Percentiles rank a stretch among this genome's conserved stretches.
These are phyloP conservation scores for Diplazon laetatorius DNA, from an alignment of 2,888 invertebrate species.

Conservation along the genomic window DNA sequence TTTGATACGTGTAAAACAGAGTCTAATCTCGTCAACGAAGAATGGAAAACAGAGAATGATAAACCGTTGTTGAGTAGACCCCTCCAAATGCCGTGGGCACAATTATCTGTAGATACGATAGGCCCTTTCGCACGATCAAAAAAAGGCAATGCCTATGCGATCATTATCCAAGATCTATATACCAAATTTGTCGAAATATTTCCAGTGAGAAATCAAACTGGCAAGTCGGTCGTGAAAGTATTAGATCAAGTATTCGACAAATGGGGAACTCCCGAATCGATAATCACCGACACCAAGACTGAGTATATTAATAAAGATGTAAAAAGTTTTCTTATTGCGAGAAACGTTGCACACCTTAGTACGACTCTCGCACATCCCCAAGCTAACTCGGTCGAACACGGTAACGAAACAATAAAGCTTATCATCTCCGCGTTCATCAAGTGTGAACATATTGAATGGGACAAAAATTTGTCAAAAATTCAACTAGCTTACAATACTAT, in stretches of 20 bases:
- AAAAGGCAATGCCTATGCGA: slow-evolving; percentile 33
- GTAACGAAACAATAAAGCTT: slow-evolving; percentile 36
- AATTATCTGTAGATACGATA: slow-evolving; percentile 43
- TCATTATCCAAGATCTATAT: slow-evolving; percentile 38
- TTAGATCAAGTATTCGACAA: slow-evolving; percentile 26
- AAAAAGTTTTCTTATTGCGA: slow-evolving; percentile 1
- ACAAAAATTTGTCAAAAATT: slow-evolving; percentile 53
- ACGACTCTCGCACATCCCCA: slow-evolving; percentile 5
- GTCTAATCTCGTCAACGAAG: background rate
- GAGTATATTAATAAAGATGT: slow-evolving; percentile 44
- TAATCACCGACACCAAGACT: slow-evolving; percentile 24
- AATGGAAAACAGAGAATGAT: slow-evolving; percentile 45
- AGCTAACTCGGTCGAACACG: slow-evolving; percentile 3
- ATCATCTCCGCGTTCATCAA: slow-evolving; percentile 52
- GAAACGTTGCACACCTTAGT: background rate
- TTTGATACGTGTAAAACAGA: slow-evolving; percentile 49
- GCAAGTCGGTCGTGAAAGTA: slow-evolving; percentile 4
- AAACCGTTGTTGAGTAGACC: slow-evolving; percentile 26
- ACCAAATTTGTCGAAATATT: slow-evolving; percentile 47
- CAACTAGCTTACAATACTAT: slow-evolving; percentile 59
- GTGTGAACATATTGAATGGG: slow-evolving; percentile 56
- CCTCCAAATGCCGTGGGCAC: slow-evolving; percentile 38
- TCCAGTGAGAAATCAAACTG: slow-evolving; percentile 21
- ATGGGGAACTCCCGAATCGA: slow-evolving; percentile 23
- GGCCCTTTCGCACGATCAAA: slow-evolving; percentile 32